These are phyloP conservation scores for Anomalospiza imberbis DNA, from an alignment of 2,797 vertebrate genomes.

Conservation along the genomic window DNA sequence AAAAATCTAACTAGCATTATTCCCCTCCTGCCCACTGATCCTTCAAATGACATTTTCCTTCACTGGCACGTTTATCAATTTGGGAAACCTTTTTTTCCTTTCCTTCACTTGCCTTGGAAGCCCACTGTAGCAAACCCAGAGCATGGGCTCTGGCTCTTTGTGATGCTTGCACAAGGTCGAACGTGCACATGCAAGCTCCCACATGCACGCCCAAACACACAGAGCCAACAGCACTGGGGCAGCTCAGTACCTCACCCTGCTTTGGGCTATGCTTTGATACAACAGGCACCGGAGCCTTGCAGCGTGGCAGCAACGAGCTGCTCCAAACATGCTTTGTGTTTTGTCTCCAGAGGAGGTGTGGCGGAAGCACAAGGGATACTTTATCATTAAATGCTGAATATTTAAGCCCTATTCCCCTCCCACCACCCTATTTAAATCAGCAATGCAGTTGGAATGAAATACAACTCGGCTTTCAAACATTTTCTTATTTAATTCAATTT, in stretches of 20 bases:
- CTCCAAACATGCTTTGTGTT: neutral
- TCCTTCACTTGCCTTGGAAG: neutral
- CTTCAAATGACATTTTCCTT: neutral
- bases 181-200: neutral
- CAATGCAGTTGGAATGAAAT: constrained; percentile 47
- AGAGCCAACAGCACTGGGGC: neutral
- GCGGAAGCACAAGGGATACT: neutral
- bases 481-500: constrained; percentile 67
- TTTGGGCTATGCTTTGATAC: neutral
- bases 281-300: neutral
- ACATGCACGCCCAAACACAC: accelerated
- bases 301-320: neutral
- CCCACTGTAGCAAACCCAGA: neutral
- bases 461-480: constrained; percentile 65
- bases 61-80: neutral
- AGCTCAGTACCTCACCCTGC: neutral
- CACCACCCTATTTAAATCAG: constrained; percentile 38
- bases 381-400: constrained; percentile 54
- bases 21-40: neutral
- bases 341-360: constrained; percentile 37
- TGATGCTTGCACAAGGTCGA: neutral
- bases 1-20: neutral
- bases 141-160: neutral
- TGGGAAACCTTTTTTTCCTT: neutral
- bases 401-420: constrained; percentile 16